Evolutionary conservation across 1,140 invertebrate genomes (phyloP).

Genomic region (Zaprionus africanus): DNA sequence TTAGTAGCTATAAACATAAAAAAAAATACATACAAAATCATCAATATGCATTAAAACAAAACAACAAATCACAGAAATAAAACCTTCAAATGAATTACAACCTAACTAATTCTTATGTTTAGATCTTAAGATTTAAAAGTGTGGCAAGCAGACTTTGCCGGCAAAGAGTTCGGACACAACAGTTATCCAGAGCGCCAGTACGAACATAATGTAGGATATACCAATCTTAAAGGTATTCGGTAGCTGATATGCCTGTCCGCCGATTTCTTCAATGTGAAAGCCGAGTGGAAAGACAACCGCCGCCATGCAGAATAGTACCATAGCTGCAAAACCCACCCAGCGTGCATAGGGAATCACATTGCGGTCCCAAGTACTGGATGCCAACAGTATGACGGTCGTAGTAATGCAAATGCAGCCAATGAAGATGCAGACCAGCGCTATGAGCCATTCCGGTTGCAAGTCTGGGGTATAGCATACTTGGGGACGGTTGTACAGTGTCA

Average conservation of each 20-base stretch:
- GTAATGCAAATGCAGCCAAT: conserved; percentile 97
- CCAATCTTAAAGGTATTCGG: conserved; percentile 98
- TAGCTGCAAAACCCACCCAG: conserved; percentile 98
- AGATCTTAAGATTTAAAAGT: conserved; percentile 88
- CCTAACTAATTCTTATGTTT: conserved; percentile 14
- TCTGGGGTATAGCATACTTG: conserved; percentile 95
- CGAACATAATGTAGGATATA: conserved; percentile 97
- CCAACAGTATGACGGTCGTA: conserved; percentile 94
- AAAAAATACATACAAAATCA: conserved; percentile 26
- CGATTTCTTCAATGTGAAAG: conserved; percentile 97
- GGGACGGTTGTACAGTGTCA: conserved; percentile 94
- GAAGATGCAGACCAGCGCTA: conserved; percentile 95
- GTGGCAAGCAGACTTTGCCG: conserved; percentile 98
- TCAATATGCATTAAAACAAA: conserved; percentile 43
- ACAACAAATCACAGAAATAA: conserved; percentile 52
- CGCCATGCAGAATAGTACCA: conserved; percentile 97
- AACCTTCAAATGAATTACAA: conserved; percentile 21
- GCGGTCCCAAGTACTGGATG: conserved; percentile 95
- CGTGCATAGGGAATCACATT: conserved; percentile 96
- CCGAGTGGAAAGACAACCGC: conserved; percentile 98
- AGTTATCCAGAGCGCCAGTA: conserved; percentile 97
- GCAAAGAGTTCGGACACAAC: conserved; percentile 98
- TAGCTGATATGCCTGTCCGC: conserved; percentile 96
- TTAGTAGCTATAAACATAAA: conserved; percentile 10
- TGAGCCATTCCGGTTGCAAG: conserved; percentile 94